A percentile compares a stretch with the other conserved stretches of the same genome.
Evolutionary conservation across 1,140 invertebrate species (phyloP).

Genomic region (Drosophila yakuba): DNA sequence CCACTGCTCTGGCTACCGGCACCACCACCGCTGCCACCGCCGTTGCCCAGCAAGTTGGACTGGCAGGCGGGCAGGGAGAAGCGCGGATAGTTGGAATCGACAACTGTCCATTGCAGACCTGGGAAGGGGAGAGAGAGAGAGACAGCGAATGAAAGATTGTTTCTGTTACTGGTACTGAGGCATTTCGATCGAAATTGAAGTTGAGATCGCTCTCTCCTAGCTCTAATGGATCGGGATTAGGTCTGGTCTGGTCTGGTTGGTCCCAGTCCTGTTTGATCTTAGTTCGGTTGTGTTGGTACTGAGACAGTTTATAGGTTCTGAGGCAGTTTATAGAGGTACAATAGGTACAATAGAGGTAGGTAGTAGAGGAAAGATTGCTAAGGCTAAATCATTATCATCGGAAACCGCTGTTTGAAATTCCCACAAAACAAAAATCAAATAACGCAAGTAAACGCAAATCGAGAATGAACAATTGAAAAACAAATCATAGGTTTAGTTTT

Average conservation of each 20-base stretch:
- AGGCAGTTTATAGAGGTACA: conserved; percentile 24
- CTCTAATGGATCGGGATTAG: conserved; percentile 26
- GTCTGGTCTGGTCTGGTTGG: conserved; percentile 12
- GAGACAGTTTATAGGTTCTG: conserved; percentile 14
- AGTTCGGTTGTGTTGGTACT: conserved; percentile 8
- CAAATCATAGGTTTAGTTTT: conserved; percentile 43
- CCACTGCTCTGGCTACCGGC: conserved; percentile 84
- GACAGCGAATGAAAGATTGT: conserved; percentile 81
- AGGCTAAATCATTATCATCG: conserved; percentile 77
- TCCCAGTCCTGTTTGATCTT: neutral
- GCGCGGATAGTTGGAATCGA: conserved; percentile 88
- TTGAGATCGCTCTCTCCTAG: conserved; percentile 54
- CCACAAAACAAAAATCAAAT: conserved; percentile 34
- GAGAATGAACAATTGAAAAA: conserved; percentile 37
- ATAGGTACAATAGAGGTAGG: conserved; percentile 56
- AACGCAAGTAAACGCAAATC: conserved; percentile 46
- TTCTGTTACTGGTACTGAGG: conserved; percentile 46
- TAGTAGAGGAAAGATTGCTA: conserved; percentile 73
- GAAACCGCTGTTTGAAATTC: conserved; percentile 53
- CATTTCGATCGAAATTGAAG: conserved; percentile 53
- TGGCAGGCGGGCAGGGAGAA: conserved; percentile 87
- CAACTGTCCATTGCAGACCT: conserved; percentile 90
- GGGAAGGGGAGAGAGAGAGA: conserved; percentile 85
- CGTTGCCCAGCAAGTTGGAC: conserved; percentile 85
- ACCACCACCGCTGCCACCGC: conserved; percentile 85